Percentiles rank a stretch among this genome's conserved stretches.
Conservation (phyloP, 2,797 vertebrate genomes). For the Emydoidea blandingii region DNA sequence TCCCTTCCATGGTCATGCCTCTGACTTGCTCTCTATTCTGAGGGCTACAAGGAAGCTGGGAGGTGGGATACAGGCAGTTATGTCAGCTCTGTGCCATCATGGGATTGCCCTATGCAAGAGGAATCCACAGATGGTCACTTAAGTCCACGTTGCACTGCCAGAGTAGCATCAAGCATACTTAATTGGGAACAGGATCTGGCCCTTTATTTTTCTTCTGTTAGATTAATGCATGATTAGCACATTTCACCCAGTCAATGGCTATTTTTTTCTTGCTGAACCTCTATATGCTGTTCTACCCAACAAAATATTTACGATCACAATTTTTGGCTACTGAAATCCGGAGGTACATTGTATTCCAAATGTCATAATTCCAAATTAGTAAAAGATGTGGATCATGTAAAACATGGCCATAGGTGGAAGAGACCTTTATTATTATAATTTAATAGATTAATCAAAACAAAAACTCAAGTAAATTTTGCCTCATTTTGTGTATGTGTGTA, state of each 20-base stretch:
- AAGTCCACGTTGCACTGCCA: background rate
- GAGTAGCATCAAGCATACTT: background rate
- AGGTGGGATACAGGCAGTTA: background rate
- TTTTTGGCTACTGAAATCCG: background rate
- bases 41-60: background rate
- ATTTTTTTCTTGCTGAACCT: background rate
- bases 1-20: background rate
- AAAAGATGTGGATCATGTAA: background rate
- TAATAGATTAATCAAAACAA: background rate
- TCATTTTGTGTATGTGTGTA: background rate
- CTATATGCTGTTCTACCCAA: background rate
- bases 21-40: background rate
- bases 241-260: background rate
- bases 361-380: background rate
- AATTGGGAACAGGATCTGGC: background rate
- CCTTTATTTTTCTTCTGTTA: background rate
- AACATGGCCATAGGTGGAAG: background rate
- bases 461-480: background rate
- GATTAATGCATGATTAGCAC: background rate
- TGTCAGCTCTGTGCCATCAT: background rate
- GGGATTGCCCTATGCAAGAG: background rate
- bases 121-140: background rate
- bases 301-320: background rate
- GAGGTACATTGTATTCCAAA: background rate
- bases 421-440: background rate